Base-by-base conservation (phyloP, 1,140 invertebrate species). In the Bombus waltoni region DNA sequence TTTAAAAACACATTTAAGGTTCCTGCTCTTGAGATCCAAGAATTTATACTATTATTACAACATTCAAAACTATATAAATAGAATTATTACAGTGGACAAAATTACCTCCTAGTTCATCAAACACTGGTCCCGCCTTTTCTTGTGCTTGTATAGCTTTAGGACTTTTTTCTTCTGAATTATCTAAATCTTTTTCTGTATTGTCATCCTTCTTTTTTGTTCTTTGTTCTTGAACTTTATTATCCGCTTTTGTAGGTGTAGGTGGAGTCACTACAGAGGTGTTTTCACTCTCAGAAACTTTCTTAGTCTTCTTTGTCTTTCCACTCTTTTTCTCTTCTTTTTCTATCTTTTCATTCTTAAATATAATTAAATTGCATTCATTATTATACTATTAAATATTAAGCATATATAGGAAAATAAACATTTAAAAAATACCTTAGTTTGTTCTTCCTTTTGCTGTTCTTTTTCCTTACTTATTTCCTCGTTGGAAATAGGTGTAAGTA, bases 51-150 rank as follows among this genome's bases (percentile, higher is more conserved):
- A 74, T 68, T 73, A 57, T 9, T 13, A 57, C 6, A 3, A 76
- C 25, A 66, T 71, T 13, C 13, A 8, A 44, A 44, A 72, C 32
- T n/a, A 11, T 1, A 74, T 35, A 79, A 38, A 28, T 10, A 18
- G 47, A 77, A 74, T 62, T 81, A 59, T 18, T 10, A 65, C 11
- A 22, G 40, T n/a, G 59, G 1, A 25, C 8, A 42, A 10, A 87
- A 81, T 85, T 95, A 97, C 97, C 97, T 94, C 96, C 97, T 87
- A 97, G 94, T 95, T 97, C 97, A 94, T 97, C 97, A 94, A 97
- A 97, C 38, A 94, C 96, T 62, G 94, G 89, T 81, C 90, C 90
- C 83, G 87, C 91, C 42, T 94, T 94, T 57, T 92, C 91, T 65
- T 95, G 90, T 62, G 89, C 92, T 88, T 93, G 89, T 66, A 93